phyloP scores from a whole-genome alignment of 2,797 vertebrate species.

The Xenops minutus region DNA sequence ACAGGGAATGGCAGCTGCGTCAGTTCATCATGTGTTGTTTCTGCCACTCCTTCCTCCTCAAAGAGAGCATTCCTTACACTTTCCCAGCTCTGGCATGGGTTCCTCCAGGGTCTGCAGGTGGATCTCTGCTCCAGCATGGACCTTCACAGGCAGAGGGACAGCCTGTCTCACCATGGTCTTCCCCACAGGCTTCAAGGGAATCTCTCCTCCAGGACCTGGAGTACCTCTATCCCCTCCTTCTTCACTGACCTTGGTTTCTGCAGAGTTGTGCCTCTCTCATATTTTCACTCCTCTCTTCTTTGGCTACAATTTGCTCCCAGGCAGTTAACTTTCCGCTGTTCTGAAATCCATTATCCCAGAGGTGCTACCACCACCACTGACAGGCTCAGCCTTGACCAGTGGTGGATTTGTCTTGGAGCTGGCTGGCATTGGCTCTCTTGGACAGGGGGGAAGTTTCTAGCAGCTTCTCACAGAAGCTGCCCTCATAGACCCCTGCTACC shows the following conservation, averaged over 20 bases:
- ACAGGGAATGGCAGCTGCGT: not conserved
- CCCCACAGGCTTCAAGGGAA: not conserved
- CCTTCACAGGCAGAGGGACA: not conserved
- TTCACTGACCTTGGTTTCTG: not conserved
- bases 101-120: not conserved
- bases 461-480: not conserved
- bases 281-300: not conserved
- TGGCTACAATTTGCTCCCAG: not conserved
- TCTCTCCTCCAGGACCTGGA: not conserved
- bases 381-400: not conserved
- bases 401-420: fast-evolving
- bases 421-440: not conserved
- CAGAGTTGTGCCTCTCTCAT: not conserved
- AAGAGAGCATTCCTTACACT: not conserved
- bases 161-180: not conserved
- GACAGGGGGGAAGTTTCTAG: not conserved
- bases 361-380: fast-evolving
- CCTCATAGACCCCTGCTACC: fast-evolving
- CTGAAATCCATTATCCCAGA: not conserved
- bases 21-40: fast-evolving
- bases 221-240: not conserved
- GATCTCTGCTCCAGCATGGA: not conserved
- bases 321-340: not conserved
- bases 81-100: not conserved
- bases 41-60: not conserved